Evolutionary conservation across 2,797 vertebrate genomes (phyloP).

Genomic region (Myiotriccus ornatus): DNA sequence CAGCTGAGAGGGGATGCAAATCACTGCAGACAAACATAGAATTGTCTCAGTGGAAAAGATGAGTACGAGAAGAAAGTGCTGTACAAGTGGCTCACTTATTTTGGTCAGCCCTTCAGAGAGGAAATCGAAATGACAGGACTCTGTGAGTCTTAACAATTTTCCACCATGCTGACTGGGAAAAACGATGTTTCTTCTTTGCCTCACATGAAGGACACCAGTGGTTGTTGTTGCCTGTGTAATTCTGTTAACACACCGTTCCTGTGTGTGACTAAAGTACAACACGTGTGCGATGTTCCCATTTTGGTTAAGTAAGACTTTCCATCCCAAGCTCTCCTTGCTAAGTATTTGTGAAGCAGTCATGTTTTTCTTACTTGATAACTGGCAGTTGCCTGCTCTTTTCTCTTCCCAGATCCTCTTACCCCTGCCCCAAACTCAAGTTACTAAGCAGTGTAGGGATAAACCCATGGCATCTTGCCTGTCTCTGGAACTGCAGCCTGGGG

Average conservation of each 20-base stretch:
- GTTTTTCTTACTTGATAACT: neutral
- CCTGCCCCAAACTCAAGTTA: neutral
- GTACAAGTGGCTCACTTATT: neutral
- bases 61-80: neutral
- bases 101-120: neutral
- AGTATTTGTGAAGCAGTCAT: neutral
- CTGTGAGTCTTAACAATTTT: neutral
- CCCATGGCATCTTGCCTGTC: neutral
- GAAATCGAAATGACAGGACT: neutral
- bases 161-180: neutral
- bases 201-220: neutral
- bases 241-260: neutral
- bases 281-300: rapidly evolving
- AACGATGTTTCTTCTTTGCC: neutral
- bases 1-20: neutral
- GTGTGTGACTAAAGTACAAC: neutral
- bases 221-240: neutral
- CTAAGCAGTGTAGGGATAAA: neutral
- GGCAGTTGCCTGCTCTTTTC: neutral
- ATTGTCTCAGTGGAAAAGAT: conserved; percentile 25
- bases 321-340: neutral
- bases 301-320: neutral
- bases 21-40: neutral
- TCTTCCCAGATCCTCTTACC: neutral
- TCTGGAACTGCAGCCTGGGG: neutral